phyloP scores from a whole-genome alignment of 2,113 vertebrate genomes.

The Xiphias gladius region DNA sequence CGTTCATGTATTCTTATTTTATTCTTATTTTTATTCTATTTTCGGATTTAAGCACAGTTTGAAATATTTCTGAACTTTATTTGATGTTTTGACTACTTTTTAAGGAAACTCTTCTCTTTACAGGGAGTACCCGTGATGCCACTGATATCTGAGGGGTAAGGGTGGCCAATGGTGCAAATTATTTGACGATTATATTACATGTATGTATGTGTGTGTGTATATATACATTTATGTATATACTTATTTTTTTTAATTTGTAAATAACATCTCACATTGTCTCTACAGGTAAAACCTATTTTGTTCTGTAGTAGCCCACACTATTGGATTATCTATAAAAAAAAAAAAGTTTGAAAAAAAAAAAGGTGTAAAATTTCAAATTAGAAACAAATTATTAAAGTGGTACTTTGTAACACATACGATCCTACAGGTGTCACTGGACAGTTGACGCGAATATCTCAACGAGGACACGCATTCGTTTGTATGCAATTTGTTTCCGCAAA shows the following conservation, averaged over 20 bases:
- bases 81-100: neutral
- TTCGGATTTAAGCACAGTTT: neutral
- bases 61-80: neutral
- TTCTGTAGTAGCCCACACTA: neutral
- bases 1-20: neutral
- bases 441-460: neutral
- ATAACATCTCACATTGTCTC: neutral
- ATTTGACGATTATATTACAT: too few species aligned
- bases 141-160: neutral
- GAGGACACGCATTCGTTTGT: neutral
- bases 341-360: neutral
- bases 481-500: neutral
- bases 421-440: slow-evolving; percentile 59
- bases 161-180: neutral
- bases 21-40: neutral
- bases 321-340: neutral
- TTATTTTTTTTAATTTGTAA: too few species aligned
- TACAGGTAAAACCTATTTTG: neutral
- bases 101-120: neutral
- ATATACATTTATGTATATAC: neutral
- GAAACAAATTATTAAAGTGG: slow-evolving; percentile 19
- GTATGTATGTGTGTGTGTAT: too few species aligned
- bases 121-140: neutral
- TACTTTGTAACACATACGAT: slow-evolving; percentile 41
- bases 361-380: slow-evolving; percentile 12